Evolutionary conservation across 1,140 invertebrate species (phyloP).

Genomic region (Steinernema feltiae): DNA sequence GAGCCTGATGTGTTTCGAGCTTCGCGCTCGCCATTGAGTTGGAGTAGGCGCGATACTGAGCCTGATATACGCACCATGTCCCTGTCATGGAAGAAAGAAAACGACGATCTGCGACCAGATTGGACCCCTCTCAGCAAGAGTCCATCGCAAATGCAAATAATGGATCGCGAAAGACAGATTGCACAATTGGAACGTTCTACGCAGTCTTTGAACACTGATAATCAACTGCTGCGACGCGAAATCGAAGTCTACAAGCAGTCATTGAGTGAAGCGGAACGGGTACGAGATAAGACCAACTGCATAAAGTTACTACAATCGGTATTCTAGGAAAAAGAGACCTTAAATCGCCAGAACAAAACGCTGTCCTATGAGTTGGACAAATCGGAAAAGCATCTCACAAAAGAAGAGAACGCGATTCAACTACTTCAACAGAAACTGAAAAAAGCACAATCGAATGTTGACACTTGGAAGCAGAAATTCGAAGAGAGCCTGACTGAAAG

Average conservation of each 20-base stretch:
- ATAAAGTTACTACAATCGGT: too few relatives aligned
- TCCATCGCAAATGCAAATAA: background rate
- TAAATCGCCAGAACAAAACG: background rate
- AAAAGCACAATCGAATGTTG: background rate
- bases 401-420: background rate
- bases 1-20: background rate
- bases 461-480: background rate
- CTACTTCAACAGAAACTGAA: background rate
- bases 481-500: background rate
- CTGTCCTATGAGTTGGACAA: background rate
- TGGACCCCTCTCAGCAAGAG: conserved; percentile 3
- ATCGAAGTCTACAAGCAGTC: conserved; percentile 3
- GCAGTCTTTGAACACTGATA: background rate
- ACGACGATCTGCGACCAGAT: background rate
- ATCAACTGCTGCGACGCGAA: background rate
- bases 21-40: background rate
- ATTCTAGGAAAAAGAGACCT: background rate
- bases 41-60: background rate
- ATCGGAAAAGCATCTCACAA: background rate
- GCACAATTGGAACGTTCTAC: background rate
- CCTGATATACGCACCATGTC: background rate
- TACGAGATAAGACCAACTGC: too few relatives aligned
- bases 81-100: background rate
- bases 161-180: background rate
- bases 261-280: background rate